Evolutionary conservation across 2,888 invertebrate genomes (phyloP), one percentile per base, ranked within the genome.

Genomic region (Pseudoips prasinana): DNA sequence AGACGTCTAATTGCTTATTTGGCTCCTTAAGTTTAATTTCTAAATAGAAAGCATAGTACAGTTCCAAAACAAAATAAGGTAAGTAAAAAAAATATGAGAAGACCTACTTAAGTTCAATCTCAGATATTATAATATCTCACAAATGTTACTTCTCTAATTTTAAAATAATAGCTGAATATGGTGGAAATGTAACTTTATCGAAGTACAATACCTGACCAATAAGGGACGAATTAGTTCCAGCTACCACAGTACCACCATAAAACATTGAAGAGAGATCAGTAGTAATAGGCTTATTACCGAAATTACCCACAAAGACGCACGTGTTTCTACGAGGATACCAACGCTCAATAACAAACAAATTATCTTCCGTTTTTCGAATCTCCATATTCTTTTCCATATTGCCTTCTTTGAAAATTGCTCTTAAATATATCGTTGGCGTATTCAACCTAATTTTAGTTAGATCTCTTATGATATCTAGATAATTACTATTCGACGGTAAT

Each of bases 321-420:
- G 94, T 92, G 63, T 94, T 93, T 37, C 94, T 90, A 8, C 96
- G 90, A 0, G 95, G 95, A 73, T 93, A 95, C 90, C 93, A 93
- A 25, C 96, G 89, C 64, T 96, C 95, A 27, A 93, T 77, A 8
- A 95, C 90, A 1, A 96, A 80, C 25, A 95, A 88, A 59, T 93
- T 91, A 25, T 91, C 90, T 22, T 90, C 86, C 11, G 91, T 90
- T 62, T 91, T 90, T 39, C 93, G 91, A 31, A 95, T 88, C 53
- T 92, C 92, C 40, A 92, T 92, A 73, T 94, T 95, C 9, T 91
- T 91, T 27, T 90, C 76, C 33, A 90, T 85, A 39, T 82, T 85
- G 0, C 91, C 91, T 26, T 93, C 91, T 62, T 94, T 95, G 51
- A 90, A 90, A 29, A 94, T 91, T 1, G 92, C 90, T 55, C 92